Base-by-base conservation (phyloP, 2,113 vertebrate species). In the Dipodomys ordii region DNA sequence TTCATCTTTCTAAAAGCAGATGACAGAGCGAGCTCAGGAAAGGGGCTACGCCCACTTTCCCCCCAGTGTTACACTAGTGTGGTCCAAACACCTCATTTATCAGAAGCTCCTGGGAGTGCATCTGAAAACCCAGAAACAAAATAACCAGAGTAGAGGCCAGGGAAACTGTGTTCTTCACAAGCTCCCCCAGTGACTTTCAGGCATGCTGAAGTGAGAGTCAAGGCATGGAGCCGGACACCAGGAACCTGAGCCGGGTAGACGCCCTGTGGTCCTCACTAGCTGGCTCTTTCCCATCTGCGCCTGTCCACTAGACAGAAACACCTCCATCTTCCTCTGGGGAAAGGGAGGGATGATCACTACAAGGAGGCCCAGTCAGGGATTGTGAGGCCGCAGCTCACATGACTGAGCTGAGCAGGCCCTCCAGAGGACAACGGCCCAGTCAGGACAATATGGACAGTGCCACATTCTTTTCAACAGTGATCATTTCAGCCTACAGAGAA, bases 381-480 rank as follows among this genome's bases (percentile, higher is more conserved):
- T 25, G 71, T 32, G 60, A 76, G 83, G 69, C 79, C 4, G 5
- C 76, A 76, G 87, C 49, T 83, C 95, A 92, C 85, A 28, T 95
- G 92, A 93, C 90, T 18, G 9, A 27, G 25, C 85, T 6, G 7
- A 83, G 78, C 39, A 1, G 76, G 67, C 87, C 62, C 64, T 64
- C 32, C 90, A 73, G 68, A 80, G 85, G 73, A 95, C 91, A 94
- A 89, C 53, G 2, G 77, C 35, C 62, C 91, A 87, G 92, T 93
- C 25, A 94, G 81, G 83, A 90, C 95, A 93, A 84, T 78, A 88
- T 69, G 92, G 92, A 96, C 90, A 96, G 92, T 87, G 92, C 62
- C n/a, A 94, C 85, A 91, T 94, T 95, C 94, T 96, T 94, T 65
- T 82, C 88, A 93, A 97, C 90, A 94, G 94, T 78, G 15, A 84